Evolutionary conservation across 2,888 invertebrate genomes (phyloP).

Genomic region (Caenorhabditis macrosperma): DNA sequence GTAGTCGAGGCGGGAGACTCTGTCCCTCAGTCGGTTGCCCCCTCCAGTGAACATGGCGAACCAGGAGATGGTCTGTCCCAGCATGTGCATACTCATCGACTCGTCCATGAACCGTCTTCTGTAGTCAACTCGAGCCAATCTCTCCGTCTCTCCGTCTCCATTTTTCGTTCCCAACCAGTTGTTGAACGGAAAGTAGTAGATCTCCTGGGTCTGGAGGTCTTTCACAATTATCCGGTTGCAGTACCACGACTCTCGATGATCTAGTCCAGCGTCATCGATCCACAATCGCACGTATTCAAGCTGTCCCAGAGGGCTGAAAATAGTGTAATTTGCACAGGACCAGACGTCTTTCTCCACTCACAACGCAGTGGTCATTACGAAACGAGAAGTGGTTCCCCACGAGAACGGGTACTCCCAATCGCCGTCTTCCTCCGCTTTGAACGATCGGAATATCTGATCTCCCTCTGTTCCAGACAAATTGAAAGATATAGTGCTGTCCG

Average conservation of each 20-base stretch:
- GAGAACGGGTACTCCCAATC: constrained; percentile 56
- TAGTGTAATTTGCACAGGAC: neutral
- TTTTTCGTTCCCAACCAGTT: constrained; percentile 72
- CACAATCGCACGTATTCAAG: constrained; percentile 66
- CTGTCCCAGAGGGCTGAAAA: constrained; percentile 64
- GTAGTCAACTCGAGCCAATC: constrained; percentile 49
- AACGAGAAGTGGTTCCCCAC: constrained; percentile 69
- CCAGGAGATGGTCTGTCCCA: constrained; percentile 58
- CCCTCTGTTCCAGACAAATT: constrained; percentile 66
- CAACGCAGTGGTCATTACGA: constrained; percentile 69
- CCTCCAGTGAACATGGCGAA: constrained; percentile 64
- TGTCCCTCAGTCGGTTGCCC: constrained; percentile 44
- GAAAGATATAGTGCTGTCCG: constrained; percentile 66
- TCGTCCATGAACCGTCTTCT: constrained; percentile 52
- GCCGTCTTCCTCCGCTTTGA: constrained; percentile 50
- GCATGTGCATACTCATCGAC: constrained; percentile 57
- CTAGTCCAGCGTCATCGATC: constrained; percentile 66
- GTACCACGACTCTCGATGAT: constrained; percentile 71
- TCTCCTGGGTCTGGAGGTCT: constrained; percentile 64
- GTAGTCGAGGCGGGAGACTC: constrained; percentile 48
- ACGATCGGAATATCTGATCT: constrained; percentile 59
- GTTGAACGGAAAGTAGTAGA: constrained; percentile 66
- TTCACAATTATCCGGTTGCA: constrained; percentile 66
- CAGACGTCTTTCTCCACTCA: constrained; percentile 6
- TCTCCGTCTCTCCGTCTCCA: constrained; percentile 69